Evolutionary conservation across 2,888 invertebrate genomes (phyloP), one percentile per base, ranked within the genome.

Genomic region (Hyalella azteca): DNA sequence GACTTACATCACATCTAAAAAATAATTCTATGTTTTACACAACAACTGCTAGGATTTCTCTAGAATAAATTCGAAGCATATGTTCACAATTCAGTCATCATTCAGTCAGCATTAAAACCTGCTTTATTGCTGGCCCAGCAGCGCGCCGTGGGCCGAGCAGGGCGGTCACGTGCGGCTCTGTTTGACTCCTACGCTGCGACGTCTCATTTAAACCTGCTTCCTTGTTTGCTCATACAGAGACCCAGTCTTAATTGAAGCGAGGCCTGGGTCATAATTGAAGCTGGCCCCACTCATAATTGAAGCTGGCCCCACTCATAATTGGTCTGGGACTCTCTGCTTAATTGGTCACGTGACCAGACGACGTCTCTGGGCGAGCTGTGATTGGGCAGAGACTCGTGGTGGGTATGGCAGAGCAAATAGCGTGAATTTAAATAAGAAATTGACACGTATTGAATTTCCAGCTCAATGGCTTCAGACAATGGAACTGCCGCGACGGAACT

Each of bases 81-180:
- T 54, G n/a, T 3, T 54, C 3, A 22, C 26, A 22, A 54, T 11
- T 15, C 7, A 11, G 45, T 45, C 7, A 15, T 11, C 45, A 45
- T 11, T 45, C 7, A 15, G 15, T 26, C 26, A 54, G 13, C 26
- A 26, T 19, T n/a, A 50, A 7, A 7, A 9, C 54, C 1, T 4
- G 26, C 26, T 66, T 36, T 7, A 66, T 7, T 4, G 66, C 29
- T 36, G 7, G 19, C n/a, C 3, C 19, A 39, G 66, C 66, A 39
- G 66, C 66, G 22, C 22, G 54, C 54, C 26, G 13, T 13, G 36
- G 66, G 66, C 19, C 29, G 19, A 39, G 66, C 22, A 36, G 29
- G 19, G 66, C 11, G 66, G 66, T 66, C 66, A 66, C 66, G 66
- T 66, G 66, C 32, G 36, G 36, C 36, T 66, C 19, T 66, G 66